phyloP scores from a whole-genome alignment of 2,113 vertebrate genomes.

The Stigmatopora argus region DNA sequence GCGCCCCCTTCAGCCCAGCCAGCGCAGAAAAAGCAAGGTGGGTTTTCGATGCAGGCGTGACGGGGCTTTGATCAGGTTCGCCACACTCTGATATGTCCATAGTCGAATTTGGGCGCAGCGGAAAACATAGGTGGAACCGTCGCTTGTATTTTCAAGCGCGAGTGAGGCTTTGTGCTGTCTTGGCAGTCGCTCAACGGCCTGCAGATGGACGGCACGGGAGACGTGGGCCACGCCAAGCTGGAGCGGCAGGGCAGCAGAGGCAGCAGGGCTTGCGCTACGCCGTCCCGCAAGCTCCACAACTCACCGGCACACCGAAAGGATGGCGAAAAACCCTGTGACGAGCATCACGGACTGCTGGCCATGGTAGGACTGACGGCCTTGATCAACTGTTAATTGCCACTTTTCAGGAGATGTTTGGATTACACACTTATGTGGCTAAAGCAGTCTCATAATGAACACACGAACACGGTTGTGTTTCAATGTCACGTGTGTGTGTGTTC shows the following conservation, averaged over 20 bases:
- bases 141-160: background rate
- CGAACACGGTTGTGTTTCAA: no score
- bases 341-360: conserved; percentile 63
- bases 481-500: no score
- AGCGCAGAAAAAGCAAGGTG: conserved; percentile 81
- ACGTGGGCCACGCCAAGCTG: conserved; percentile 75
- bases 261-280: conserved; percentile 65
- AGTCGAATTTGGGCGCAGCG: no score
- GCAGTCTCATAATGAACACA: no score
- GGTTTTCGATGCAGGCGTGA: conserved; percentile 10
- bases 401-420: no score
- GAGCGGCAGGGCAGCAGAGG: conserved; percentile 78
- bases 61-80: no score
- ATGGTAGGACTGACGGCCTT: conserved; percentile 34
- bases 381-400: background rate
- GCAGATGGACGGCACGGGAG: conserved; percentile 83
- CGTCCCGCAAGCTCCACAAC: conserved; percentile 71
- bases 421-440: no score
- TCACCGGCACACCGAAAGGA: conserved; percentile 67
- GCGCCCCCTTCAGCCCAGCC: conserved; percentile 70
- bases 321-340: conserved; percentile 76
- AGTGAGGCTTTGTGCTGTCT: background rate
- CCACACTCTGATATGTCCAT: no score
- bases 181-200: conserved; percentile 83
- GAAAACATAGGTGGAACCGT: no score